Conservation (phyloP, 2,113 vertebrate species). For the Eulemur rufifrons region DNA sequence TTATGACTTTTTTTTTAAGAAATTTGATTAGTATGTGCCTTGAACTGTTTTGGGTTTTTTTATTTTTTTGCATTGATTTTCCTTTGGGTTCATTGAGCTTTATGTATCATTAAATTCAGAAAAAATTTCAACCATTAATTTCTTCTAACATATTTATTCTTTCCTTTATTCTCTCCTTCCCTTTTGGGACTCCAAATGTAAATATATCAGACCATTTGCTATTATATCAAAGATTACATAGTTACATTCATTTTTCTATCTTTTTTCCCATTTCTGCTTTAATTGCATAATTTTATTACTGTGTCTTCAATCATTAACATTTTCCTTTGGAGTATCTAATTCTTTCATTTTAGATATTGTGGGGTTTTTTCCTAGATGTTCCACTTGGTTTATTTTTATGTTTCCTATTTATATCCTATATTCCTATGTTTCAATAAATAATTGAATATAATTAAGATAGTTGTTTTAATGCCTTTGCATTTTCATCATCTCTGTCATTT, state of each 20-base stretch:
- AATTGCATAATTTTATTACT: slow-evolving; percentile 17
- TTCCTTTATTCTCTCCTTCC: neutral
- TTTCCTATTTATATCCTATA: neutral
- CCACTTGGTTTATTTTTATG: neutral
- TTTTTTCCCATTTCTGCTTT: neutral
- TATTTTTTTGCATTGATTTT: neutral
- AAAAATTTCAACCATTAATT: neutral
- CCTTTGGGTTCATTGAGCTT: neutral
- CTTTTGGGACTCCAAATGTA: neutral
- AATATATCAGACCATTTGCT: neutral
- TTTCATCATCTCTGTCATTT: neutral
- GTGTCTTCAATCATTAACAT: neutral
- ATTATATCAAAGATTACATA: neutral
- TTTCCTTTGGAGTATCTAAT: neutral
- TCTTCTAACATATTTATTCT: neutral
- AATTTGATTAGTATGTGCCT: neutral
- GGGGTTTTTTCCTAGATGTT: neutral
- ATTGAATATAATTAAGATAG: neutral
- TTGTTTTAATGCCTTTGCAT: neutral
- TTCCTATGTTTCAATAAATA: neutral
- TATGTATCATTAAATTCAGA: neutral
- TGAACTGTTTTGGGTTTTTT: neutral
- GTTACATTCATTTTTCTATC: neutral
- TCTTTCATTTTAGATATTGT: neutral
- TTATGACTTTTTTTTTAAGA: neutral